Evolutionary conservation across 1,140 invertebrate species (phyloP).

Genomic region (Penaeus chinensis): DNA sequence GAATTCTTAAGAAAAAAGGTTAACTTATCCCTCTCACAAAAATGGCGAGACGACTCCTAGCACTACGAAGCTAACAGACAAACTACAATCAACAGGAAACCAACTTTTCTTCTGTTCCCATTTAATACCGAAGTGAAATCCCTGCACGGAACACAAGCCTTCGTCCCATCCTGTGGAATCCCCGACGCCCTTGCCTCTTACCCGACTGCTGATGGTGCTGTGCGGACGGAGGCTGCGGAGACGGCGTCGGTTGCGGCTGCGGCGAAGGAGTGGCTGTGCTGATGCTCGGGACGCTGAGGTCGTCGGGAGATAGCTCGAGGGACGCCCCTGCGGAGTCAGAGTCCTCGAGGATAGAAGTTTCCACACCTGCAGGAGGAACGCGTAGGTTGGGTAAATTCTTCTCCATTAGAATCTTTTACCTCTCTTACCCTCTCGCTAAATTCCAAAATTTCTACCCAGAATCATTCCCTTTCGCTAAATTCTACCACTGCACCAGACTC

Average conservation of each 20-base stretch:
- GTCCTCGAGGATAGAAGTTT: constrained; percentile 25
- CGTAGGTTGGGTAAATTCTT: background rate
- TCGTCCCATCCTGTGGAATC: background rate
- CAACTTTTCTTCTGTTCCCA: too few species aligned
- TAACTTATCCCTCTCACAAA: too few species aligned
- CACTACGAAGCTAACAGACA: too few species aligned
- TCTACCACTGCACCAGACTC: too few species aligned
- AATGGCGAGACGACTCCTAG: too few species aligned
- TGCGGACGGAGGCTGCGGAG: constrained; percentile 23
- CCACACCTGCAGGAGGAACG: constrained; percentile 17
- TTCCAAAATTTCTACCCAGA: too few species aligned
- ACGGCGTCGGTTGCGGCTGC: constrained; percentile 43
- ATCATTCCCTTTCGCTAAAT: too few species aligned
- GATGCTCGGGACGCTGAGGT: constrained; percentile 8
- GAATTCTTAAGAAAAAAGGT: too few species aligned
- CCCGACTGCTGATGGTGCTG: constrained; percentile 30
- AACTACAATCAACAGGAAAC: too few species aligned
- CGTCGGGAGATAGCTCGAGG: constrained; percentile 38
- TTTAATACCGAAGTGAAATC: too few species aligned
- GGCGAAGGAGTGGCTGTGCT: constrained; percentile 36
- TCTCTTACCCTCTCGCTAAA: too few species aligned
- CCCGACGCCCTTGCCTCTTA: background rate
- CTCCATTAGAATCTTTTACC: too few species aligned
- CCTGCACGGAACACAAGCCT: background rate
- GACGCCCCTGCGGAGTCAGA: constrained; percentile 32